Evolutionary conservation across 2,113 vertebrate species (phyloP).

Genomic region (Ranitomeya variabilis): DNA sequence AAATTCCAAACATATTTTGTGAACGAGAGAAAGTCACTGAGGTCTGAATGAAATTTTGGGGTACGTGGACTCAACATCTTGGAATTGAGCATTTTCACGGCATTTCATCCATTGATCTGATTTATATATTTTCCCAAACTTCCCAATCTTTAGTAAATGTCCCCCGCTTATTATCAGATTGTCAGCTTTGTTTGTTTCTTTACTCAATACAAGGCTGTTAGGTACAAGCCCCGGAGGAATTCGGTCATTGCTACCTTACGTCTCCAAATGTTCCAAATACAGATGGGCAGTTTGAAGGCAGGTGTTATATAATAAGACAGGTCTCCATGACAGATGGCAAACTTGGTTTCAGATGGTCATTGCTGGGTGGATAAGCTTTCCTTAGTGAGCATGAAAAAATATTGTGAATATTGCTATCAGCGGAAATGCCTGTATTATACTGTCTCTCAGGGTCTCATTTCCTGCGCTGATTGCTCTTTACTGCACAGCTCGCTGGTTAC

Average conservation of each 20-base stretch:
- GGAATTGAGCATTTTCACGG: too few relatives aligned
- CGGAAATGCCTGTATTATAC: constrained; percentile 70
- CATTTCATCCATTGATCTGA: too few relatives aligned
- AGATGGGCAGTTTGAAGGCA: constrained; percentile 22
- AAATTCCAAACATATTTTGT: too few relatives aligned
- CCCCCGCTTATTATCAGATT: neutral
- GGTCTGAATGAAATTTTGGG: too few relatives aligned
- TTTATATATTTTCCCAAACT: too few relatives aligned
- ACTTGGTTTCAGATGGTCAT: constrained; percentile 11
- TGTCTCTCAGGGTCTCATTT: constrained; percentile 78
- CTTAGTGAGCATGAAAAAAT: constrained; percentile 68
- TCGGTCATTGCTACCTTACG: neutral
- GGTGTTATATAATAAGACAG: constrained; percentile 3
- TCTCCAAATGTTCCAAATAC: neutral
- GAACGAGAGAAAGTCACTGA: too few relatives aligned
- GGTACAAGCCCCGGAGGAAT: neutral
- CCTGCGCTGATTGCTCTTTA: constrained; percentile 79
- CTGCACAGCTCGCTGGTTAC: constrained; percentile 73
- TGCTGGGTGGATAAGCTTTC: constrained; percentile 69
- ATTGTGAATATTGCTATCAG: constrained; percentile 39
- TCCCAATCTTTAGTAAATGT: too few relatives aligned
- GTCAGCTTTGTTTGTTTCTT: neutral
- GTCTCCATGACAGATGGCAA: constrained; percentile 40
- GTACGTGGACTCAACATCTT: too few relatives aligned
- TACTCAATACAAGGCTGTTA: neutral